Evolutionary conservation across 2,113 vertebrate species (phyloP), one percentile per base, ranked within the genome.

Genomic region (Eclectus roratus): DNA sequence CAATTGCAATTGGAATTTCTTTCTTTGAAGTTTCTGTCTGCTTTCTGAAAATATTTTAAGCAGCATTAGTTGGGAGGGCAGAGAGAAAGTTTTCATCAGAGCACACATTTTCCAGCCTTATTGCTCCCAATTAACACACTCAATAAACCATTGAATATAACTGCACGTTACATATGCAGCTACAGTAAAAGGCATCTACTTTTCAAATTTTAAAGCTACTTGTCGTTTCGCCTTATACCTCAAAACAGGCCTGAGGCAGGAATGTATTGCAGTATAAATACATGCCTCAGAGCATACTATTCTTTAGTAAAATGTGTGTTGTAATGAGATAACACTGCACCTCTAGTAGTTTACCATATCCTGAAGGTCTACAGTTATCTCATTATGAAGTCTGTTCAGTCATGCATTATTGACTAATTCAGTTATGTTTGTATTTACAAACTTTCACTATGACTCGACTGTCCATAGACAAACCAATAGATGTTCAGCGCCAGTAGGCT

Each of bases 261-360:
- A 85, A 78, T 5, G 11, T 80, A 58, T 63, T 35, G 53, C 88
- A 82, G 49, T 46, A 88, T 25, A 90, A 91, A 85, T 71, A 85
- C 24, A 80, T 47, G 35, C 82, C 94, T 83, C 41, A 41, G 55
- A 95, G 50, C 27, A 53, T 1, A 1, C 5, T 89, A 63, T 70
- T 88, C 87, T 89, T 93, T 70, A 90, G 89, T 43, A 91, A 93
- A 91, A 91, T 61, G 87, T 68, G 50, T 91, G 71, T 73, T 85
- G 74, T 77, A 94, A 94, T 80, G 46, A 93, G 81, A 83, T 89
- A 94, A 93, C 79, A 88, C 43, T 58, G 58, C 43, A 70, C 53
- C 41, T 91, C 53, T 80, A 37, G 50, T 64, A 88, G 71, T 71
- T 95, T 60, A 73, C 37, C 24, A 29, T 68, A 79, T 82, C 81